A percentile compares a stretch with the other conserved stretches of the same genome.
These are phyloP conservation scores for Tortrix viridana DNA, from an alignment of 2,888 invertebrate genomes.

Conservation along the genomic window DNA sequence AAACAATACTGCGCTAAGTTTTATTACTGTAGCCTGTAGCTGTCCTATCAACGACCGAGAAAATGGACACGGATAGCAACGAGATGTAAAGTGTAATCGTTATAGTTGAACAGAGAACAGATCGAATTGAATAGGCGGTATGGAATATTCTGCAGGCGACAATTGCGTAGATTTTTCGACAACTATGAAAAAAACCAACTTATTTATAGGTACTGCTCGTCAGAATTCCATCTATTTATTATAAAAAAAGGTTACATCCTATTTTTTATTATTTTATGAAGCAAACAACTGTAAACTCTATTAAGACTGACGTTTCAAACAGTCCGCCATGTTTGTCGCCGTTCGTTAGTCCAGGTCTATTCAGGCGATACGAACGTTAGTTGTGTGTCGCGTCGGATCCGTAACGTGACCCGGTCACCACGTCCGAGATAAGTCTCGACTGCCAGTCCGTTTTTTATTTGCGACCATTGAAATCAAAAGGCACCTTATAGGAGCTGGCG, in stretches of 20 bases:
- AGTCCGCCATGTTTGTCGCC: constrained; percentile 11
- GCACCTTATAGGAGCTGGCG: too few relatives aligned
- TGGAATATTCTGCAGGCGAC: too few relatives aligned
- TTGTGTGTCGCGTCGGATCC: constrained; percentile 58
- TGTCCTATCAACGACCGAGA: background rate
- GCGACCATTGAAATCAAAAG: background rate
- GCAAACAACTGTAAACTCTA: constrained; percentile 6
- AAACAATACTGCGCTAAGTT: constrained; percentile 31
- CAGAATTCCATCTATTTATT: too few relatives aligned
- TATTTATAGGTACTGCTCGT: too few relatives aligned
- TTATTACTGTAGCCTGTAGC: constrained; percentile 5
- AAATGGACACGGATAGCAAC: background rate
- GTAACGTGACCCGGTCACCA: constrained; percentile 72
- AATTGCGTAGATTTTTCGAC: too few relatives aligned
- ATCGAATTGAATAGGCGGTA: too few relatives aligned
- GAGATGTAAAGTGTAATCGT: background rate
- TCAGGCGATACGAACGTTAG: constrained; percentile 27
- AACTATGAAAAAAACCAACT: too few relatives aligned
- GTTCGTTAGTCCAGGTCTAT: constrained; percentile 16
- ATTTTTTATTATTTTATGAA: background rate
- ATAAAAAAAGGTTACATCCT: too few relatives aligned
- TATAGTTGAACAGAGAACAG: too few relatives aligned
- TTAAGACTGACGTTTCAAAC: constrained; percentile 8
- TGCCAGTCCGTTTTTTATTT: constrained; percentile 44
- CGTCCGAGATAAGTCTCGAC: constrained; percentile 53